phyloP scores from a whole-genome alignment of 1,140 invertebrate species.

The Adelges cooleyi region DNA sequence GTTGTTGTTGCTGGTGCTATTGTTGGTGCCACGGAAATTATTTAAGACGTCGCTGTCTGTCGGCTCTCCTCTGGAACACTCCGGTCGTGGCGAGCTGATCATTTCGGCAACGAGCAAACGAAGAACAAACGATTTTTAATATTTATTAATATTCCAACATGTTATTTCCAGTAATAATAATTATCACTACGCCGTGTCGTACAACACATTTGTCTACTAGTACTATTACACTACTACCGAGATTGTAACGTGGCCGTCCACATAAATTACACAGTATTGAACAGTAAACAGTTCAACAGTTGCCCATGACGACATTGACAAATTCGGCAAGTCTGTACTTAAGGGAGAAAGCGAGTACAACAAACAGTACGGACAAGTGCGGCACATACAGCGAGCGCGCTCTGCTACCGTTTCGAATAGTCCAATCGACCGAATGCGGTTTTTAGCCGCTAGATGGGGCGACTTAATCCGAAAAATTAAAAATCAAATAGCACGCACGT shows the following conservation, averaged over 20 bases:
- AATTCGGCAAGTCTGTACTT: background rate
- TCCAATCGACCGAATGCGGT: no score
- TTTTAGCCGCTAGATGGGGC: no score
- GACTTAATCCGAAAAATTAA: no score
- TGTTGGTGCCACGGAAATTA: background rate
- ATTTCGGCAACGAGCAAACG: background rate
- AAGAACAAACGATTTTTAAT: no score
- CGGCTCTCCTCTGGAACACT: background rate
- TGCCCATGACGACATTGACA: slow-evolving; percentile 2
- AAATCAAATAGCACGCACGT: no score
- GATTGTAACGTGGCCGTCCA: background rate
- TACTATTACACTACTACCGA: background rate
- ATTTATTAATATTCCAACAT: no score
- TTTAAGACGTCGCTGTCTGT: background rate
- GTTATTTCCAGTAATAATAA: no score
- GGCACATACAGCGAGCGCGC: background rate
- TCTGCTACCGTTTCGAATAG: background rate
- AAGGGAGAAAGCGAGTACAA: no score
- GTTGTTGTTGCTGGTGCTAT: no score
- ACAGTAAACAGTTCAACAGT: slow-evolving; percentile 4
- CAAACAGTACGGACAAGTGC: background rate
- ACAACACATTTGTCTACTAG: background rate
- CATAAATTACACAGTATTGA: background rate
- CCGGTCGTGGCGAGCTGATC: background rate
- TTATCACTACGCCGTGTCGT: background rate